These are phyloP conservation scores for Sinonovacula constricta DNA, from an alignment of 1,140 invertebrate species.

Conservation along the genomic window DNA sequence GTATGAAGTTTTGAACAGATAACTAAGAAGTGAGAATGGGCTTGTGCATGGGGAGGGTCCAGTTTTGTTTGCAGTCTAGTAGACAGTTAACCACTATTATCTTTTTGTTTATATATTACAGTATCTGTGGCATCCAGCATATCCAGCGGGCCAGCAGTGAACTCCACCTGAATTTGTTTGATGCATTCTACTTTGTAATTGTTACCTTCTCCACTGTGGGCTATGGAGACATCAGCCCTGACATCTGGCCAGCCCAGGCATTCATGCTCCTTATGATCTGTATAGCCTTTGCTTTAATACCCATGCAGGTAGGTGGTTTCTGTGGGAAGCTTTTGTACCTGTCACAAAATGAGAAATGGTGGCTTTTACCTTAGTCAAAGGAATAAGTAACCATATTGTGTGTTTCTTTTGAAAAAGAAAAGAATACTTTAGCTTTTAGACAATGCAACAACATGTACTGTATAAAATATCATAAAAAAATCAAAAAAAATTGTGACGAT, in stretches of 20 bases:
- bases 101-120: slow-evolving; percentile 75
- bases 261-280: slow-evolving; percentile 97
- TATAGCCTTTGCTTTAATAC: slow-evolving; percentile 94
- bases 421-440: too few species aligned
- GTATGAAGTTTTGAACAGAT: too few species aligned
- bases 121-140: slow-evolving; percentile 96
- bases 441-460: too few species aligned
- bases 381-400: too few species aligned
- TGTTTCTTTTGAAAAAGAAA: too few species aligned
- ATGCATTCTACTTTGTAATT: slow-evolving; percentile 96
- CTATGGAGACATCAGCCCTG: slow-evolving; percentile 91
- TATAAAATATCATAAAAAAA: too few species aligned
- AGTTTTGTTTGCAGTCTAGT: neutral
- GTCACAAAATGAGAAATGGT: too few species aligned
- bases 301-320: slow-evolving; percentile 96
- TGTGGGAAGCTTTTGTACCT: too few species aligned
- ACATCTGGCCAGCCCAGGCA: slow-evolving; percentile 97
- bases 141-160: slow-evolving; percentile 92
- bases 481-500: too few species aligned
- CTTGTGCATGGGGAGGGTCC: too few species aligned
- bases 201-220: slow-evolving; percentile 96
- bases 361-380: too few species aligned
- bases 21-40: too few species aligned
- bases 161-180: slow-evolving; percentile 93
- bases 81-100: neutral